These are phyloP conservation scores for Brachionus plicatilis DNA, from an alignment of 1,140 invertebrate genomes.

Conservation along the genomic window DNA sequence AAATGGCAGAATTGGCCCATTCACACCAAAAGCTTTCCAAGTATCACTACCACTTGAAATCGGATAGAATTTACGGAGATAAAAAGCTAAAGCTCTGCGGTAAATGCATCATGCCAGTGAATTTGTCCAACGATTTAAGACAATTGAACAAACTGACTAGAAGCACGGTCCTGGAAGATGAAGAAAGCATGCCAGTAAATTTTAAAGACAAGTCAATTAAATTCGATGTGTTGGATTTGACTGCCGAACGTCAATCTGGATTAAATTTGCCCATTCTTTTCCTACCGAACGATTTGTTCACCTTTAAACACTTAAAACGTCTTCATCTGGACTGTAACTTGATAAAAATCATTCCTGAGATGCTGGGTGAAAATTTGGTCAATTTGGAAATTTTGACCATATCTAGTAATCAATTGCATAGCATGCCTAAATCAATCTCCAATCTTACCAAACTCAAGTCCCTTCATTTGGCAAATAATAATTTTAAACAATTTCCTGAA, in stretches of 20 bases:
- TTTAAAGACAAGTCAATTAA: slow-evolving; percentile 44
- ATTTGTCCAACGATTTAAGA: slow-evolving; percentile 32
- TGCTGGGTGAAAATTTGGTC: slow-evolving; percentile 46
- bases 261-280: slow-evolving; percentile 48
- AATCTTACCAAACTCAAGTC: slow-evolving; percentile 50
- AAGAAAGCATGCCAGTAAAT: not conserved
- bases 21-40: not conserved
- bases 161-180: not conserved
- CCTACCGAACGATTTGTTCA: slow-evolving; percentile 49
- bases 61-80: slow-evolving; percentile 21
- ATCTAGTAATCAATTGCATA: slow-evolving; percentile 51
- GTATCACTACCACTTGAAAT: slow-evolving; percentile 30
- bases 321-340: slow-evolving; percentile 56
- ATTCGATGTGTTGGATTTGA: slow-evolving; percentile 54
- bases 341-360: slow-evolving; percentile 48
- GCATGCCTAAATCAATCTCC: slow-evolving; percentile 48
- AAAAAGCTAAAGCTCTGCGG: slow-evolving; percentile 34
- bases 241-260: slow-evolving; percentile 53
- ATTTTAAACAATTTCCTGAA: slow-evolving; percentile 47
- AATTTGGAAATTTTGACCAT: slow-evolving; percentile 52
- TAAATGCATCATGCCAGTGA: slow-evolving; percentile 4
- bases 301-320: slow-evolving; percentile 49
- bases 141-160: not conserved
- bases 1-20: not conserved
- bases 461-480: slow-evolving; percentile 54